A percentile compares a stretch with the other conserved stretches of the same genome.
Evolutionary conservation across 2,888 invertebrate genomes (phyloP).

Genomic region (Apamea sordens): DNA sequence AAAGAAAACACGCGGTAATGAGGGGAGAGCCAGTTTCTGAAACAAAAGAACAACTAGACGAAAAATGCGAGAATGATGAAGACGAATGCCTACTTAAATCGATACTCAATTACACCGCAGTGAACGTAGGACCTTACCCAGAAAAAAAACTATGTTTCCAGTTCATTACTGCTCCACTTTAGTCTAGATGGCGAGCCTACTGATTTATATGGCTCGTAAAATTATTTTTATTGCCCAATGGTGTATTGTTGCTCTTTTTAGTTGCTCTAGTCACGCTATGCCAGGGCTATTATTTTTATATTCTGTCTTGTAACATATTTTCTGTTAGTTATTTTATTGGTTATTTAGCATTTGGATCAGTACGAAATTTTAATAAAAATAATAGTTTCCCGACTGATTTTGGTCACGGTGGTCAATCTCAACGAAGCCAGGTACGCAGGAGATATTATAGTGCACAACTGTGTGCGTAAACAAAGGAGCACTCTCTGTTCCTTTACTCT

Average conservation of each 20-base stretch:
- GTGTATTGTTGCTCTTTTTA: slow-evolving; percentile 46
- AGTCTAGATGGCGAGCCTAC: slow-evolving; percentile 40
- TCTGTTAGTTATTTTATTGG: neutral
- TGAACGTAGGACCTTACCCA: slow-evolving; percentile 8
- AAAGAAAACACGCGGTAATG: slow-evolving; percentile 2
- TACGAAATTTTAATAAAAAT: neutral
- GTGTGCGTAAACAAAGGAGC: no score
- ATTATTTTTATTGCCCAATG: slow-evolving; percentile 57
- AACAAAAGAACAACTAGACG: slow-evolving; percentile 7
- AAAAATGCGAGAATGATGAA: slow-evolving; percentile 6
- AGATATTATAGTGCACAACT: no score
- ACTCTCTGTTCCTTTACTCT: no score
- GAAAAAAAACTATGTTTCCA: slow-evolving; percentile 46
- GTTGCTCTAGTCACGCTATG: slow-evolving; percentile 54
- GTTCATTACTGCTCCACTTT: slow-evolving; percentile 57
- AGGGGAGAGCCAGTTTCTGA: neutral
- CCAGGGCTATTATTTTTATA: slow-evolving; percentile 33
- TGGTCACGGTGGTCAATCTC: no score
- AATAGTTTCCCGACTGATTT: no score
- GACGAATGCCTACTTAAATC: slow-evolving; percentile 6
- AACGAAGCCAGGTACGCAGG: no score
- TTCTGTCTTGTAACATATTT: slow-evolving; percentile 3
- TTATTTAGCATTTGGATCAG: neutral
- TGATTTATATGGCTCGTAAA: slow-evolving; percentile 61
- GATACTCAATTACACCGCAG: slow-evolving; percentile 32